Evolutionary conservation across 1,140 invertebrate species (phyloP), one percentile per base, ranked within the genome.

Genomic region (Pseudomyrmex sp.): DNA sequence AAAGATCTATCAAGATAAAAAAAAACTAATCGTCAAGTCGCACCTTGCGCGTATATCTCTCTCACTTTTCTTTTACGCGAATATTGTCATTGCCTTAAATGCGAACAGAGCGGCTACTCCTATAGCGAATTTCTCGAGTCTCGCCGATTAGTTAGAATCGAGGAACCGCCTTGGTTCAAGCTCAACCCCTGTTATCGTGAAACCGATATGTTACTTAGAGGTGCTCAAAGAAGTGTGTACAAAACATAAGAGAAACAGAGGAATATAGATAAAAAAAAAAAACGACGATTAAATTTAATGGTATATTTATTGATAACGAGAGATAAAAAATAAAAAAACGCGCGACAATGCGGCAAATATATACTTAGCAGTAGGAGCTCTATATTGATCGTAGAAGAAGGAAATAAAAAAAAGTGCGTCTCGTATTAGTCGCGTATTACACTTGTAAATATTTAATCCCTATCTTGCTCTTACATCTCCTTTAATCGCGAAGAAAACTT

Each of bases 171-270:
- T 70, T 44, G 62, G 59, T 86, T 82, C 56, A 89, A 86, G 86
- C 84, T 89, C 86, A 86, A 88, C 10, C 82, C 74, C 69, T 85
- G 70, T 89, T 76, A 84, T 76, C 61, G 84, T 85, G 89, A 88
- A 90, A 90, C 90, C 73, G 84, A 91, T 35, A 35, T 86, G 85
- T 91, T 90, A 89, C 86, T 85, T 91, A 90, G 88, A 92, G 89
- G 89, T 92, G 91, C 91, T 92, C 90, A 91, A 92, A 91, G 65
- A 91, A 90, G 80, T 91, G 88, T 91, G 91, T 91, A 91, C 90
- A 91, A 91, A 80, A 80, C 65, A 26, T 59, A 65, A 76, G 59
- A 76, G 59, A 52, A 63, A 70, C 52, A 72, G 54, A 52, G 23
- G 18, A 91, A 90, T 79, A 66, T 85, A 90, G 84, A 70, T 85